A percentile compares a stretch with the other conserved stretches of the same genome.
Conservation (phyloP, 2,797 vertebrate species). For the Ibycter americanus region DNA sequence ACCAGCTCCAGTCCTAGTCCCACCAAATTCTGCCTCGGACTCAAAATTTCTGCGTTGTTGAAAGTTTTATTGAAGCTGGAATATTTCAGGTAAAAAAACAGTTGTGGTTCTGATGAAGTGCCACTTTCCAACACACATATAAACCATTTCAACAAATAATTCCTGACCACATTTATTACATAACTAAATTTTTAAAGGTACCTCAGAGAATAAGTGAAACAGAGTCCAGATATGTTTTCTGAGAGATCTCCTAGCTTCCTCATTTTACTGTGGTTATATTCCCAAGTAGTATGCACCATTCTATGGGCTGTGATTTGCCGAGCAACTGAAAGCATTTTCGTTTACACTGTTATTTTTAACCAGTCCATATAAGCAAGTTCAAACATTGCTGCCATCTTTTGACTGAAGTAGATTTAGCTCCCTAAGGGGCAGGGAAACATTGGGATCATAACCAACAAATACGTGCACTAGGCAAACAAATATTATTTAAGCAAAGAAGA, state of each 20-base stretch:
- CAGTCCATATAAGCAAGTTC: background rate
- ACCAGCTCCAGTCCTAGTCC: background rate
- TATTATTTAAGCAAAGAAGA: background rate
- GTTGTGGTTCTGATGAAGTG: background rate
- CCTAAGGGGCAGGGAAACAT: background rate
- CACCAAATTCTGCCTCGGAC: background rate
- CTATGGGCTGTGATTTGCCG: background rate
- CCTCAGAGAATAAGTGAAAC: background rate
- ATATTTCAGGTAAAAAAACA: background rate
- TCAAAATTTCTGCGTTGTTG: background rate
- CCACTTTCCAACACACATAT: background rate
- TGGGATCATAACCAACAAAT: background rate
- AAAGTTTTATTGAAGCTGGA: background rate
- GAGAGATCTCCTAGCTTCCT: background rate
- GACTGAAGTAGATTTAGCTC: background rate
- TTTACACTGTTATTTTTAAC: background rate
- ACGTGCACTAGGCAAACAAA: background rate
- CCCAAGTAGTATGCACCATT: background rate
- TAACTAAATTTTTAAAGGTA: background rate
- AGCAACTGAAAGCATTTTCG: background rate
- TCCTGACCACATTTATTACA: background rate
- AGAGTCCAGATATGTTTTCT: background rate
- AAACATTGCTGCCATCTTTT: background rate
- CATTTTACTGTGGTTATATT: slow-evolving; percentile 1
- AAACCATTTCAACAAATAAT: background rate